Base-by-base conservation (phyloP, 2,797 vertebrate species). In the Aphelocoma californica region DNA sequence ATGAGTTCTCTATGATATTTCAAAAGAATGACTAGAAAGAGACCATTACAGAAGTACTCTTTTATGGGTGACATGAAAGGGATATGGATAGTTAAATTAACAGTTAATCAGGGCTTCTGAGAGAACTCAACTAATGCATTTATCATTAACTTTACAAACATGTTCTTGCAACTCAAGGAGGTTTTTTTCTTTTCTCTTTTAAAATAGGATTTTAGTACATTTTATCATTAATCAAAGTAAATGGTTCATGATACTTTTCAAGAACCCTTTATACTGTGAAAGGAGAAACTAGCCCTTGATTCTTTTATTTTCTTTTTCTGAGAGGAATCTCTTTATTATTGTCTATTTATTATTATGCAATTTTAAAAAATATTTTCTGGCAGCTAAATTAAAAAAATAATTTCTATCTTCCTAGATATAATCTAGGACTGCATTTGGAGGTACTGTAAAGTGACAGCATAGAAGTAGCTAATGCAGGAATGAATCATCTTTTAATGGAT, bases 51-150 rank as follows among this genome's bases (percentile, higher is more conserved):
- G 38, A 86, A 88, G 31, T 56, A 75, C 9, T 77, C 92, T 96
- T 89, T 97, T 78, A 90, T 95, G 88, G 81, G 60, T 72, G 66
- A 97, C 85, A 92, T 88, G 88, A 95, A 94, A 97, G 85, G 84
- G 70, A 88, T 87, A 58, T 78, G 70, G 61, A 62, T 86, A 80
- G 90, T 80, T 86, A 90, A 94, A 94, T 94, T 85, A 96, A 88
- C 86, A 91, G 93, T 84, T 96, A 93, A 93, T 94, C 67, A 86
- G 62, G 60, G 85, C 86, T 96, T 97, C 93, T 93, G 79, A 97
- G 78, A 95, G 88, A 96, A 93, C 90, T 82, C 88, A 58, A 92
- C 86, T 79, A 89, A 83, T 65, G 47, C 79, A 91, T 95, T 97
- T 92, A 95, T 79, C 89, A 91, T 96, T 95, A 88, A 85, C 81